Conservation (phyloP, 2,113 vertebrate species). For the Phylloscopus trochilus region DNA sequence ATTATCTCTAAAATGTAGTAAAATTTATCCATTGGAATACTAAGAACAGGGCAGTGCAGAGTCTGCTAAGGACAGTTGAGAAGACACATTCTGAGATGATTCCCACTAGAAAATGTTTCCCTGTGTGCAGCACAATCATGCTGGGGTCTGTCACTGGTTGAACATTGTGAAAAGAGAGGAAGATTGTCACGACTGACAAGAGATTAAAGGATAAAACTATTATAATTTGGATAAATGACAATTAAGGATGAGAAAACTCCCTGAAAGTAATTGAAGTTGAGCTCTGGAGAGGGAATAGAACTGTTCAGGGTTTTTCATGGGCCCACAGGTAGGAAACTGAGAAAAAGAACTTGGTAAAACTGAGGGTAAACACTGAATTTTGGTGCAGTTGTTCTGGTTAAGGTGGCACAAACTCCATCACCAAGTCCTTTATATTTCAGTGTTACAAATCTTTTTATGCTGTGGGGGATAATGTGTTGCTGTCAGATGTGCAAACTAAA, state of each 20-base stretch:
- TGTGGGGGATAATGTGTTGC: neutral
- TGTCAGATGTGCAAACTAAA: neutral
- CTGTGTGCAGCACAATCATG: rapidly evolving
- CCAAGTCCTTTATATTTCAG: neutral
- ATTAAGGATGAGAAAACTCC: neutral
- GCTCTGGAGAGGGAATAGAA: neutral
- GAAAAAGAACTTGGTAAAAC: neutral
- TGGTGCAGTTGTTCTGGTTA: neutral
- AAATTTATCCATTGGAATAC: neutral
- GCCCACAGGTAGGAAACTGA: neutral
- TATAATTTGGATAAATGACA: conserved; percentile 1
- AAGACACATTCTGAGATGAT: neutral
- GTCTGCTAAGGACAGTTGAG: neutral
- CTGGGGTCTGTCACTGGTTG: neutral
- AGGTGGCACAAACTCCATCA: neutral
- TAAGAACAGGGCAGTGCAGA: neutral
- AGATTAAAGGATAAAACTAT: conserved; percentile 32
- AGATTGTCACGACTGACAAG: neutral
- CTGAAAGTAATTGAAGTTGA: neutral
- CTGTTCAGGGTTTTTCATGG: neutral
- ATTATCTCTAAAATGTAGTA: neutral
- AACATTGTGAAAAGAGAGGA: neutral
- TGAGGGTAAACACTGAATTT: neutral
- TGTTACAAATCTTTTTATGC: neutral
- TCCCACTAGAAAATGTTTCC: neutral